These are phyloP conservation scores for Rhinichthys klamathensis DNA, from an alignment of 2,113 vertebrate species.

Conservation along the genomic window DNA sequence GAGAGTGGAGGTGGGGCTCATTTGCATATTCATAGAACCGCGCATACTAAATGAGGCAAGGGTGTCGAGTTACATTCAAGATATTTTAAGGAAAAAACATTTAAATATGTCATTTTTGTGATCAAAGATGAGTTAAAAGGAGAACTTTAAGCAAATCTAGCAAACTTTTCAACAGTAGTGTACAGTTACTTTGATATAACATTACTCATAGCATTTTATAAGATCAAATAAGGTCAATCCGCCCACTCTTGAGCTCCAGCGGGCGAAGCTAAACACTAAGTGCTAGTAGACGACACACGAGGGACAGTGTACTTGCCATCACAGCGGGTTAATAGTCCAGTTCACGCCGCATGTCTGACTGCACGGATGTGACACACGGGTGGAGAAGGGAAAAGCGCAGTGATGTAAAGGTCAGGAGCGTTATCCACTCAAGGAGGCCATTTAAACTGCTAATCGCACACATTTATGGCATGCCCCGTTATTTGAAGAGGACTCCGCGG, in stretches of 20 bases:
- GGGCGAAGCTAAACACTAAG: not conserved
- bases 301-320: slow-evolving; percentile 3
- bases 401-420: slow-evolving; percentile 42
- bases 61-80: no score
- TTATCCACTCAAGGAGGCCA: slow-evolving; percentile 52
- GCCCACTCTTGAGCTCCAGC: not conserved
- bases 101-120: no score
- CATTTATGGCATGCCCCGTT: slow-evolving; percentile 38
- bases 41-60: no score
- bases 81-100: no score
- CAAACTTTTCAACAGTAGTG: not conserved
- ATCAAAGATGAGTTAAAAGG: no score
- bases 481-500: slow-evolving; percentile 45
- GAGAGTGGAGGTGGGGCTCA: no score
- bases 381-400: slow-evolving; percentile 33
- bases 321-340: not conserved
- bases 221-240: not conserved
- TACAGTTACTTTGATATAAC: not conserved
- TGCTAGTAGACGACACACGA: slow-evolving; percentile 40
- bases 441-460: slow-evolving; percentile 58
- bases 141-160: no score
- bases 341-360: slow-evolving; percentile 12
- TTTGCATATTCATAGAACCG: no score
- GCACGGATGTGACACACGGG: slow-evolving; percentile 9
- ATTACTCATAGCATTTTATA: not conserved